These are phyloP conservation scores for Lepidurus couesii DNA, from an alignment of 1,140 invertebrate genomes.

Conservation along the genomic window DNA sequence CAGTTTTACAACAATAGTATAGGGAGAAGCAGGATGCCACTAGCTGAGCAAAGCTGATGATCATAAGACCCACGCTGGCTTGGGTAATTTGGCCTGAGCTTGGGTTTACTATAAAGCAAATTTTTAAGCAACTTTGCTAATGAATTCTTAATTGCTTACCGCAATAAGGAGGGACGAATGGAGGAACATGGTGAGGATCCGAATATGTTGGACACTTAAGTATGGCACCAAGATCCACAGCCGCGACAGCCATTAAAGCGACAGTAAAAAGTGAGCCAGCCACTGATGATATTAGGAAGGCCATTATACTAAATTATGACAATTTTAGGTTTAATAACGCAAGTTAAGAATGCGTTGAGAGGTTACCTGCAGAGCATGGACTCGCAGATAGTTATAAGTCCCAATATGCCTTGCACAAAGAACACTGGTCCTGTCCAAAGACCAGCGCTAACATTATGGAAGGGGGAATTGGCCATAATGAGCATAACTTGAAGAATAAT, in stretches of 20 bases:
- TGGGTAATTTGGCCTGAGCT: conserved; percentile 18
- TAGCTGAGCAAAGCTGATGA: conserved; percentile 24
- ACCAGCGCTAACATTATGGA: conserved; percentile 30
- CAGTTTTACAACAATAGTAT: conserved; percentile 27
- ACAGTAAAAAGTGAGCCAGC: conserved; percentile 31
- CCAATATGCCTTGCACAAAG: conserved; percentile 33
- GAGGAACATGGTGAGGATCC: not conserved
- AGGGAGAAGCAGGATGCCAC: conserved; percentile 31
- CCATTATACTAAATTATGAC: conserved; percentile 24
- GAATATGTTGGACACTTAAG: conserved; percentile 28
- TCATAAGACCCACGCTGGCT: conserved; percentile 27
- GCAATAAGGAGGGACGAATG: conserved; percentile 28
- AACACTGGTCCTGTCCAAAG: conserved; percentile 32
- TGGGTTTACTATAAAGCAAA: not conserved
- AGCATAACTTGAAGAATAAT: conserved; percentile 32
- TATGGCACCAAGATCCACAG: conserved; percentile 31
- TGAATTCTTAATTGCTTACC: conserved; percentile 21
- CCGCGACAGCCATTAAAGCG: conserved; percentile 29
- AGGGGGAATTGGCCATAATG: conserved; percentile 26
- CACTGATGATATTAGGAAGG: conserved; percentile 32
- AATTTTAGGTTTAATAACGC: not conserved
- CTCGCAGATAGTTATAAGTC: conserved; percentile 30
- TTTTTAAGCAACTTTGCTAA: not conserved
- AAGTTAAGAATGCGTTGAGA: not conserved
- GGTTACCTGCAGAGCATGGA: conserved; percentile 31